These are phyloP conservation scores for Chorisops tibialis DNA, from an alignment of 2,888 invertebrate species.

Conservation along the genomic window DNA sequence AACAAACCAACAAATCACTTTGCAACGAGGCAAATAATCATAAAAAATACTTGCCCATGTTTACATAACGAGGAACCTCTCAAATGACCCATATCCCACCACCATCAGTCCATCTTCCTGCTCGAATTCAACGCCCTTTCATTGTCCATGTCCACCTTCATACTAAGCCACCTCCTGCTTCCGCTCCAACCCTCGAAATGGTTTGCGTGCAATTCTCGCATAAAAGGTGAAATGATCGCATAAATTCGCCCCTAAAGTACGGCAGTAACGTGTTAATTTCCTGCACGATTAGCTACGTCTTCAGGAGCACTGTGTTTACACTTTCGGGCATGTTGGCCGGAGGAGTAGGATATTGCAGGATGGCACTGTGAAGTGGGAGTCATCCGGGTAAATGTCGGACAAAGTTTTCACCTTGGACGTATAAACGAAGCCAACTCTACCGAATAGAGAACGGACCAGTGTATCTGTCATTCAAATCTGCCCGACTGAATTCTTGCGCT, in stretches of 20 bases:
- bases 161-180: background rate
- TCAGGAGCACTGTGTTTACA: conserved; percentile 35
- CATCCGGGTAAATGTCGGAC: no score
- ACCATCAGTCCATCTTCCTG: background rate
- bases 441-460: no score
- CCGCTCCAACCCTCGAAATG: background rate
- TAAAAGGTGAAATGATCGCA: conserved; percentile 34
- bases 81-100: conserved; percentile 11
- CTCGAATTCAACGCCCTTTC: background rate
- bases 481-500: no score
- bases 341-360: background rate
- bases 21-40: conserved; percentile 15
- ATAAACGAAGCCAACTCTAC: no score
- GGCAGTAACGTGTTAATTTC: conserved; percentile 39
- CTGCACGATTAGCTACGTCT: conserved; percentile 38
- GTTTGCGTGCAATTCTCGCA: conserved; percentile 25
- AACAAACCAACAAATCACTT: conserved; percentile 18
- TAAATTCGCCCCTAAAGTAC: conserved; percentile 37
- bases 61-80: conserved; percentile 17
- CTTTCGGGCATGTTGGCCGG: conserved; percentile 25
- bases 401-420: no score
- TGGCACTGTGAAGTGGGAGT: background rate
- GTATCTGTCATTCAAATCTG: no score
- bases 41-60: conserved; percentile 20
- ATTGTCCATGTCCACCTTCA: background rate